Evolutionary conservation across 2,113 vertebrate genomes (phyloP).

Genomic region (Ciconia maguari): DNA sequence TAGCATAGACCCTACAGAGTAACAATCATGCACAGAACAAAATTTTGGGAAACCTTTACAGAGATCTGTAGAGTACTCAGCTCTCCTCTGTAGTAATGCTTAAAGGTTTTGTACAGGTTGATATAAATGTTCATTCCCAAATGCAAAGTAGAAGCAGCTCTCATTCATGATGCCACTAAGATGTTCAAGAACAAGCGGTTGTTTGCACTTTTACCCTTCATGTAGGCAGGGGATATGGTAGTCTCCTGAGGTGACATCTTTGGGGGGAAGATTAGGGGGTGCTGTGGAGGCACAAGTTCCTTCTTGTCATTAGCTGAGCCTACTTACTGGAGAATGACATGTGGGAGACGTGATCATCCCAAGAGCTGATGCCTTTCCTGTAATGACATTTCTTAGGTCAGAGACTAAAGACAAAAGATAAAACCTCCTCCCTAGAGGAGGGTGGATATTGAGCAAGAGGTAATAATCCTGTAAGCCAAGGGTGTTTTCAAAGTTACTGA

Average conservation of each 20-base stretch:
- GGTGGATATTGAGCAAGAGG: not conserved
- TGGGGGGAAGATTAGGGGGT: not conserved
- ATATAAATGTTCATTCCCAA: not conserved
- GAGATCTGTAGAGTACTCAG: not conserved
- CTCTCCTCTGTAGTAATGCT: not conserved
- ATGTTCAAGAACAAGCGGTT: not conserved
- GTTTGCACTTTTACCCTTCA: not conserved
- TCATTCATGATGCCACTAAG: not conserved
- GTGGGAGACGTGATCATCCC: not conserved
- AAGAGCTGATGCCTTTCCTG: not conserved
- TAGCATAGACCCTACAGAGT: not conserved
- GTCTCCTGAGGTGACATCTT: not conserved
- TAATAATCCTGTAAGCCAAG: not conserved
- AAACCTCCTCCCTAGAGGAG: not conserved
- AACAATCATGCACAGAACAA: not conserved
- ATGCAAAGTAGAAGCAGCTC: not conserved
- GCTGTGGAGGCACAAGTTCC: not conserved
- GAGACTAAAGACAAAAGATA: not conserved
- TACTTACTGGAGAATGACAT: not conserved
- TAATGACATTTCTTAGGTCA: not conserved
- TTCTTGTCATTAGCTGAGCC: not conserved
- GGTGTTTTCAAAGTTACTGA: not conserved
- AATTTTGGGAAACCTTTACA: not conserved
- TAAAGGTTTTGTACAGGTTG: not conserved
- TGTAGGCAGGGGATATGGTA: not conserved